Percentiles rank a stretch among this genome's conserved stretches.
Conservation (phyloP, 2,888 invertebrate species). For the Mellilla xanthometata region DNA sequence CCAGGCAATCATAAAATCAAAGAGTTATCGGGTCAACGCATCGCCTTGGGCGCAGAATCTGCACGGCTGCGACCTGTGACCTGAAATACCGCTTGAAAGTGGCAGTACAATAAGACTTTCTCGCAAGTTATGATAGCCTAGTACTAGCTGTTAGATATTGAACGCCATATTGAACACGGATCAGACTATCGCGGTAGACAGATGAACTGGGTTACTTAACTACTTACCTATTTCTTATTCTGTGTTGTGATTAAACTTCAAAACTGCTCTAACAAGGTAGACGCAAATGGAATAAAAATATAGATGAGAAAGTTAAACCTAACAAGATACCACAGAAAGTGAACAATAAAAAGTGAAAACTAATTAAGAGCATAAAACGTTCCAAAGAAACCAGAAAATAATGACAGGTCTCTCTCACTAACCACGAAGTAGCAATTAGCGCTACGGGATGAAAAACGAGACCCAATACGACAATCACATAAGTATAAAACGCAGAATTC, state of each 20-base stretch:
- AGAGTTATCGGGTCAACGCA: slow-evolving; percentile 47
- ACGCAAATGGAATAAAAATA: too few species aligned
- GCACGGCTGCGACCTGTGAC: slow-evolving; percentile 42
- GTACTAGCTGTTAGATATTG: slow-evolving; percentile 36
- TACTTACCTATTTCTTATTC: too few species aligned
- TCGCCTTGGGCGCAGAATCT: slow-evolving; percentile 24
- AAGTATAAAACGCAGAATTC: slow-evolving; percentile 28
- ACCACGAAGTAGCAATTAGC: slow-evolving; percentile 10
- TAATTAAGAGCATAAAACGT: slow-evolving; percentile 5
- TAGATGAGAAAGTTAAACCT: not conserved
- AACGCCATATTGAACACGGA: not conserved
- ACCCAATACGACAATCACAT: slow-evolving; percentile 15
- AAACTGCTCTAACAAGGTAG: too few species aligned
- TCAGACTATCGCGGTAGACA: too few species aligned
- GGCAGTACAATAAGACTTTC: slow-evolving; percentile 60
- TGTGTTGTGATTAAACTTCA: too few species aligned
- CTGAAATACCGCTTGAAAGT: slow-evolving; percentile 56
- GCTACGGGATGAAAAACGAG: slow-evolving; percentile 3
- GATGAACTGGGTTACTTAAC: too few species aligned
- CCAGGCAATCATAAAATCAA: slow-evolving; percentile 57
- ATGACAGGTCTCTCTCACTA: slow-evolving; percentile 4
- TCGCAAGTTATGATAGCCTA: slow-evolving; percentile 51
- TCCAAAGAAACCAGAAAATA: slow-evolving; percentile 3
- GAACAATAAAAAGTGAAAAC: slow-evolving; percentile 17
- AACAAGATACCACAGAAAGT: not conserved